These are phyloP conservation scores for Pyrgus malvae DNA, from an alignment of 2,888 invertebrate genomes.

Conservation along the genomic window DNA sequence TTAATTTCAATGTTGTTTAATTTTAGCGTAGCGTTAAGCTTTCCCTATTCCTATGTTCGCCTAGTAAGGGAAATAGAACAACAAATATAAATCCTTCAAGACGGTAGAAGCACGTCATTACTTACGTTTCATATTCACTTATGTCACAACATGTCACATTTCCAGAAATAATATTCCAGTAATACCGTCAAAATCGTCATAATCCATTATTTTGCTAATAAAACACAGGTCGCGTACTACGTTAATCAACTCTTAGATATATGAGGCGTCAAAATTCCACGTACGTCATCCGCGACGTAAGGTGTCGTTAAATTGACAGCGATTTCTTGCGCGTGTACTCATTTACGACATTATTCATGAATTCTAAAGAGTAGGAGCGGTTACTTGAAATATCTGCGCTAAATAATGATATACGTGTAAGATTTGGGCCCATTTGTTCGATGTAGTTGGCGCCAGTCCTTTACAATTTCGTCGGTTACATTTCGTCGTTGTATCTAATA, in stretches of 20 bases:
- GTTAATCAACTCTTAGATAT: conserved; percentile 23
- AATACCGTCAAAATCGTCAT: conserved; percentile 17
- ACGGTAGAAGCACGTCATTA: not conserved
- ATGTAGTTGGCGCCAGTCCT: conserved; percentile 7
- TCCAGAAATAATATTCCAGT: conserved; percentile 7
- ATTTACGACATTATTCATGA: conserved; percentile 4
- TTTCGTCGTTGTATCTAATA: conserved; percentile 1
- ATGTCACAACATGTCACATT: conserved; percentile 1
- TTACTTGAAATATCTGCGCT: conserved; percentile 17
- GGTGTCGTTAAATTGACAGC: conserved; percentile 24
- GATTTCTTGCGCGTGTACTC: conserved; percentile 20
- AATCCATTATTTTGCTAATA: conserved; percentile 27
- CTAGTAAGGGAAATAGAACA: not conserved
- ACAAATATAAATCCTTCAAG: not conserved
- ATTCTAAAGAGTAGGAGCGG: conserved; percentile 1
- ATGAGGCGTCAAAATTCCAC: conserved; percentile 28
- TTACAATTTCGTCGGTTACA: conserved; percentile 10
- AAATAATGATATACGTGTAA: conserved; percentile 24
- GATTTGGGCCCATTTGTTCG: conserved; percentile 7
- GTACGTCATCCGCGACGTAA: conserved; percentile 21
- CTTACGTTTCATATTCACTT: conserved; percentile 10
- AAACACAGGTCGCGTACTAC: conserved; percentile 23
- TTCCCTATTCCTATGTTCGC: no score
- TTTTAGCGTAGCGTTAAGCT: no score
- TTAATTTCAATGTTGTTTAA: no score